phyloP scores from a whole-genome alignment of 1,140 invertebrate species.

The Heliothis subflexa region DNA sequence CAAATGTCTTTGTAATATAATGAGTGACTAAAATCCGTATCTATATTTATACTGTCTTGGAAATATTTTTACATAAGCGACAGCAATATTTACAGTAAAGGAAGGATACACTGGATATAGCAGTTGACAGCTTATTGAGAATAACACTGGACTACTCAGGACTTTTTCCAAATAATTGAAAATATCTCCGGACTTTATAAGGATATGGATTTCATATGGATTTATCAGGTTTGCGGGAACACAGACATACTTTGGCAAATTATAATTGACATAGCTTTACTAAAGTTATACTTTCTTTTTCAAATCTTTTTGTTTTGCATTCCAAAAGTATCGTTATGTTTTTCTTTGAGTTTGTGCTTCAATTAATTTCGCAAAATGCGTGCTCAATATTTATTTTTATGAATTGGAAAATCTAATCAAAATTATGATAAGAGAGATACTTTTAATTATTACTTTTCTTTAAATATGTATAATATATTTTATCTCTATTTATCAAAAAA shows the following conservation, averaged over 20 bases:
- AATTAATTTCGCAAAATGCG: constrained; percentile 6
- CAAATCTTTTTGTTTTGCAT: constrained; percentile 17
- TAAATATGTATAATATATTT: background rate
- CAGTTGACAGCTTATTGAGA: constrained; percentile 34
- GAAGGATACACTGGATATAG: constrained; percentile 41
- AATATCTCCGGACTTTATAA: constrained; percentile 35
- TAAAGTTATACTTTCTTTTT: constrained; percentile 6
- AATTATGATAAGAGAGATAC: background rate
- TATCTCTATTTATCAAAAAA: background rate
- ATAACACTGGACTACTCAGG: constrained; percentile 38
- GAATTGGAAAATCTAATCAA: background rate
- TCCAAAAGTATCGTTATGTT: constrained; percentile 4
- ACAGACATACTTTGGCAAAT: constrained; percentile 29
- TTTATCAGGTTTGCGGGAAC: constrained; percentile 35
- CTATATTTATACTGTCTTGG: constrained; percentile 30
- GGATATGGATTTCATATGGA: constrained; percentile 34
- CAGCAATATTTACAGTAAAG: constrained; percentile 38
- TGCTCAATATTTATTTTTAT: constrained; percentile 15
- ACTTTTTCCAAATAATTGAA: constrained; percentile 32
- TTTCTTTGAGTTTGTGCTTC: background rate
- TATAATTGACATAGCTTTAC: constrained; percentile 28
- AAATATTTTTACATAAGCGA: constrained; percentile 31
- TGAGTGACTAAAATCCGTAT: constrained; percentile 11
- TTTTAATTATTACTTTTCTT: constrained; percentile 1
- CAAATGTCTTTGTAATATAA: background rate